Conservation (phyloP, 2,888 invertebrate species). For the Antheraea yamamai region DNA sequence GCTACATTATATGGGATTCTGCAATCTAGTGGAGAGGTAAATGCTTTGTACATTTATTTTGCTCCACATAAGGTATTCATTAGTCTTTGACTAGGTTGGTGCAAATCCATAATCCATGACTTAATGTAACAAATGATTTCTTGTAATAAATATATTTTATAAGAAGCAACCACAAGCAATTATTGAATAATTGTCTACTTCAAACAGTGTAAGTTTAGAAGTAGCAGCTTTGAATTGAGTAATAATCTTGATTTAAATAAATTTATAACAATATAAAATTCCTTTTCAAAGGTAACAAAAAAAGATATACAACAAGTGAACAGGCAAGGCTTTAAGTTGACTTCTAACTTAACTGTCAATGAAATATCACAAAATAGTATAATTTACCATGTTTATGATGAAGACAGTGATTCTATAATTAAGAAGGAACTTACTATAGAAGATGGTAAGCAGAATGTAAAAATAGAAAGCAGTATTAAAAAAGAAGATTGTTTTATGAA, state of each 20-base stretch:
- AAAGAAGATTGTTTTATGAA: neutral
- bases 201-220: neutral
- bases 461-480: slow-evolving; percentile 31
- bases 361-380: slow-evolving; percentile 22
- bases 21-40: slow-evolving; percentile 55
- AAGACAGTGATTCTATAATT: slow-evolving; percentile 27
- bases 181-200: neutral
- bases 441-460: slow-evolving; percentile 23
- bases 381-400: slow-evolving; percentile 24
- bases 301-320: slow-evolving; percentile 46
- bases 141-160: neutral
- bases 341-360: slow-evolving; percentile 37
- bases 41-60: neutral
- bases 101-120: no score
- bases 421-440: slow-evolving; percentile 42
- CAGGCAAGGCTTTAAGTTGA: slow-evolving; percentile 24
- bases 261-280: neutral
- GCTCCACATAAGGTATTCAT: no score
- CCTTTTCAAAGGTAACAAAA: slow-evolving; percentile 41
- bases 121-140: neutral
- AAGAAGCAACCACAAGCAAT: neutral
- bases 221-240: neutral
- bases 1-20: slow-evolving; percentile 51
- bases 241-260: neutral
- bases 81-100: no score